Base-by-base conservation (phyloP, 2,797 vertebrate genomes). In the Cyprinella venusta region DNA sequence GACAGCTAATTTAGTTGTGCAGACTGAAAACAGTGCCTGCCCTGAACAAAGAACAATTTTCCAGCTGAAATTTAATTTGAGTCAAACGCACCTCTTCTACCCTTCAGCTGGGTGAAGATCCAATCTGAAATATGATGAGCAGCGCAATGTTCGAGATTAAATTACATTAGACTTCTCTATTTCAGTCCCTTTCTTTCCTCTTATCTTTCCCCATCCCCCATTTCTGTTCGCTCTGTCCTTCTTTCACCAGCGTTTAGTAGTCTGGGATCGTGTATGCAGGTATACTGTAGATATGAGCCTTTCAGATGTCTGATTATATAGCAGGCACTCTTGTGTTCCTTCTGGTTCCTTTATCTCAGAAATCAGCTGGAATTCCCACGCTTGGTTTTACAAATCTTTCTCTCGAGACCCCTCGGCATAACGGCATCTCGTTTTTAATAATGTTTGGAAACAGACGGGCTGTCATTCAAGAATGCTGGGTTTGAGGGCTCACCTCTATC, bases 41-140 rank as follows among this genome's bases (percentile, higher is more conserved):
- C 45, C 45, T 74, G 67, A 79, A 80, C 38, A 50, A 12, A 30
- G 71, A 75, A 48, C 67, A 80, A 80, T 74, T 72, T 83, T 33
- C 45, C 54, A 26, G 67, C 38, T 64, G 68, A 74, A 77, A 78
- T 83, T 36, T 68, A 80, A 87, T 87, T 85, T 78, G 67, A 78
- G 76, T 18, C 54, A 52, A 83, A 40, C 86, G 61, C 69, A 83
- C 77, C 70, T 79, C 80, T 65, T 74, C 75, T 65, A 74, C 48
- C 50, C 68, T 40, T 74, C 36, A 68, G 76, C 48, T 24, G 52
- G 40, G 21, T 82, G 54, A 82, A 48, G 63, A 82, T 82, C 56
- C 75, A 74, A 38, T 85, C 76, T 82, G 48, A 86, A 79, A 67
- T 68, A 74, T 38, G 61, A 76, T 52, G 75, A 63, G 59, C 36